phyloP scores from a whole-genome alignment of 2,797 vertebrate species.

The Allobates femoralis region DNA sequence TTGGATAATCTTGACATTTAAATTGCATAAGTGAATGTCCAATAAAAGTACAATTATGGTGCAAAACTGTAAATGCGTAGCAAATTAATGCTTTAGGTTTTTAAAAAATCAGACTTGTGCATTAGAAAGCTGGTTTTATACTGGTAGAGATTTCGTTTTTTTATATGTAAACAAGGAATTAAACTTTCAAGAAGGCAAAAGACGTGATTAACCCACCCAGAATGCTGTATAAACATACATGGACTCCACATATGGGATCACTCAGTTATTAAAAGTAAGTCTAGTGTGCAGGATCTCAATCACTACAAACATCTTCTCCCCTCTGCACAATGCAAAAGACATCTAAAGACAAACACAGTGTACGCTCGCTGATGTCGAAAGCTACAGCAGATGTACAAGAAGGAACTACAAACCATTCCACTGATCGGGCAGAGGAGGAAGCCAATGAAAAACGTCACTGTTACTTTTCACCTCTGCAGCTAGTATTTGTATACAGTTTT shows the following conservation, averaged over 20 bases:
- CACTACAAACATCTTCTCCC: slow-evolving; percentile 56
- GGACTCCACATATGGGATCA: slow-evolving; percentile 70
- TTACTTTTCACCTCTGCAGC: background rate
- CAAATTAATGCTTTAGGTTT: slow-evolving; percentile 5
- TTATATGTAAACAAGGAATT: slow-evolving; percentile 68
- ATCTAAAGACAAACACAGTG: slow-evolving; percentile 58
- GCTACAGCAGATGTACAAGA: slow-evolving; percentile 56
- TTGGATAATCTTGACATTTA: slow-evolving; percentile 58
- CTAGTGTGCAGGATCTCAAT: slow-evolving; percentile 61
- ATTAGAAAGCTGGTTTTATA: slow-evolving; percentile 64
- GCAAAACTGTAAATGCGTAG: slow-evolving; percentile 44
- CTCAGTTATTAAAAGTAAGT: slow-evolving; percentile 70
- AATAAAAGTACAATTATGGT: slow-evolving; percentile 33
- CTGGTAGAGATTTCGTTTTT: slow-evolving; percentile 57
- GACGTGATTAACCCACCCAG: slow-evolving; percentile 70
- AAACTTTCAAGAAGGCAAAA: slow-evolving; percentile 62
- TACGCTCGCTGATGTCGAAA: slow-evolving; percentile 56
- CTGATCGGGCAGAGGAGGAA: background rate
- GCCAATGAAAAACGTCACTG: background rate
- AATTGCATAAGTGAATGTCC: slow-evolving; percentile 48
- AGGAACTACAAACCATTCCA: slow-evolving; percentile 48
- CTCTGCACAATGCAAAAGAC: slow-evolving; percentile 7
- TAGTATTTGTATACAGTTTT: background rate
- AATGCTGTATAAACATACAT: slow-evolving; percentile 70
- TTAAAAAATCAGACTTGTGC: no score